Evolutionary conservation across 2,888 invertebrate species (phyloP).

Genomic region (Adelognathus sp.): DNA sequence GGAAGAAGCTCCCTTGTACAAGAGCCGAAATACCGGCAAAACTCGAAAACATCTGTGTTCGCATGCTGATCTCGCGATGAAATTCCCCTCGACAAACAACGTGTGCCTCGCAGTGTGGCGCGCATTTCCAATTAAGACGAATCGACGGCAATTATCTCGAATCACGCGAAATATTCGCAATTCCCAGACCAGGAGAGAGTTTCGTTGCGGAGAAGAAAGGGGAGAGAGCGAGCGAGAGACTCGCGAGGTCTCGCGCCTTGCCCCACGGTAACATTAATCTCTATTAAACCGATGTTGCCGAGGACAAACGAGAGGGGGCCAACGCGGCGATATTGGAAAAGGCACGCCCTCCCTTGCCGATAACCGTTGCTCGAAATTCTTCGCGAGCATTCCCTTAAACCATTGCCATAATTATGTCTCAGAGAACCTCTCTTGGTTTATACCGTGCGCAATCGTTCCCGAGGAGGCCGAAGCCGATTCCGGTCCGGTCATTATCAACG

Average conservation of each 20-base stretch:
- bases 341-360: slow-evolving; percentile 55
- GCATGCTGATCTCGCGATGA: slow-evolving; percentile 58
- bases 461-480: slow-evolving; percentile 21
- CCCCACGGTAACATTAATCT: slow-evolving; percentile 67
- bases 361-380: slow-evolving; percentile 45
- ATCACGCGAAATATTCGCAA: slow-evolving; percentile 67
- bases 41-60: slow-evolving; percentile 58
- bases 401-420: slow-evolving; percentile 56
- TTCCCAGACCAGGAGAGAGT: slow-evolving; percentile 42
- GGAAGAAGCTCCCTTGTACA: neutral
- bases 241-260: slow-evolving; percentile 32
- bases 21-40: slow-evolving; percentile 29
- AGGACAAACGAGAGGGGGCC: slow-evolving; percentile 36
- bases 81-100: slow-evolving; percentile 29
- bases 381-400: slow-evolving; percentile 36
- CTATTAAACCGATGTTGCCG: slow-evolving; percentile 64
- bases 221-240: neutral
- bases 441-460: neutral
- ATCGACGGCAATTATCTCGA: slow-evolving; percentile 69
- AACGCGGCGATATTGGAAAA: slow-evolving; percentile 49
- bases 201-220: neutral
- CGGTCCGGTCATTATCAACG: slow-evolving; percentile 48
- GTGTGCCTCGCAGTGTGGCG: neutral
- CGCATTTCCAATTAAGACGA: slow-evolving; percentile 70
- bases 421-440: slow-evolving; percentile 13